Base-by-base conservation (phyloP, 2,113 vertebrate species). In the Halcyon senegalensis region DNA sequence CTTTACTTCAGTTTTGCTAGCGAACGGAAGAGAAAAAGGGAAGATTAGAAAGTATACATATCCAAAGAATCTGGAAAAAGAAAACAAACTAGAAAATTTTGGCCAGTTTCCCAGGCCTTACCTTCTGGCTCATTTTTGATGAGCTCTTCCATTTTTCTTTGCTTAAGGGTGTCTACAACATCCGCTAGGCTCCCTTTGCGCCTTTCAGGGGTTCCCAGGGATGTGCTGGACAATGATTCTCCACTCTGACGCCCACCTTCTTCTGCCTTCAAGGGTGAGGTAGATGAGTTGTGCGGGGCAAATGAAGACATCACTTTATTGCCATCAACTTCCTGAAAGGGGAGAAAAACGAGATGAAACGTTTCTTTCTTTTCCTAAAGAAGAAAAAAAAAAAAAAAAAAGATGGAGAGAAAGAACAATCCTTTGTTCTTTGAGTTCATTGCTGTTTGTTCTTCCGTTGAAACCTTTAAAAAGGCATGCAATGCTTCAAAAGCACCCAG, bases 81-180 rank as follows among this genome's bases (percentile, higher is more conserved):
- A 82, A 94, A 94, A 79, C 56, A 69, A 76, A 87, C 4, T 18
- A 81, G 74, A 48, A 56, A 37, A 67, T 51, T 53, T 75, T 64
- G 78, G 48, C 68, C 86, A 58, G 56, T 89, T 84, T 86, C 55
- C 95, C 78, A 82, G 81, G 16, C 37, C 98, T 99, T 98, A 99
- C 99, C 99, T 99, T 99, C 99, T 53, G 99, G 99, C 97, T 99
- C 99, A 10, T 99, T 99, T 97, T 99, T 99, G 96, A 99, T 99
- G 96, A 99, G 98, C 97, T 99, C 99, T 95, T 99, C 99, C 99
- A 99, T 99, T 98, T 99, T 99, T 92, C 99, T 98, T 90, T 99
- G 99, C 93, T 99, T 99, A 97, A 99, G 98, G 82, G 99, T 99
- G 98, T 99, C 99, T 91, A 99, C 99, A 50, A 99, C 99, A 25